phyloP scores from a whole-genome alignment of 2,888 invertebrate species.

The Tipula confusa region DNA sequence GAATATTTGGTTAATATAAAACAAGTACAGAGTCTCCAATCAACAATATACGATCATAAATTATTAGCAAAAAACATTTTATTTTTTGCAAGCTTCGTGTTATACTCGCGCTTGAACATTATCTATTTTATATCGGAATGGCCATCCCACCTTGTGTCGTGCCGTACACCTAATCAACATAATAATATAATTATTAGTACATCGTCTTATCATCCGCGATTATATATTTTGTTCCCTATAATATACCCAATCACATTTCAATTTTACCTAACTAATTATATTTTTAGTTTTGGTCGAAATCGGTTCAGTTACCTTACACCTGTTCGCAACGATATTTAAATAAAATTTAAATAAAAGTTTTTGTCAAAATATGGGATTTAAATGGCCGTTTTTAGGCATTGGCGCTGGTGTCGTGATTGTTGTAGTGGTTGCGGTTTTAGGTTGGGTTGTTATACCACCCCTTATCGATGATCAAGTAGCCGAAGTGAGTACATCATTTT shows the following conservation, averaged over 20 bases:
- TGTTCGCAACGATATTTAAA: not conserved
- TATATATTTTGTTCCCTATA: not conserved
- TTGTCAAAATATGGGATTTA: constrained; percentile 39
- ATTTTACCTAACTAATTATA: not conserved
- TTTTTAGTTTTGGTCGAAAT: not conserved
- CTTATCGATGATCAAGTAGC: constrained; percentile 53
- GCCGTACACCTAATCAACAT: not conserved
- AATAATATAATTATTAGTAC: not conserved
- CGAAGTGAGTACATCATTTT: constrained; percentile 46
- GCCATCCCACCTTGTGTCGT: not conserved
- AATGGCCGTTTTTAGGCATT: constrained; percentile 45
- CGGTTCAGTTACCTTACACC: not conserved
- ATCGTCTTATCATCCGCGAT: not conserved
- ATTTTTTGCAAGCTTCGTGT: not conserved
- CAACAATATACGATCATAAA: not conserved
- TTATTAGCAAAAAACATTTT: not conserved
- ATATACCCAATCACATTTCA: not conserved
- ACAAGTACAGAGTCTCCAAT: not conserved
- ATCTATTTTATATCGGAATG: not conserved
- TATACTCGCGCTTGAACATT: not conserved
- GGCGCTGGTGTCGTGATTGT: constrained; percentile 49
- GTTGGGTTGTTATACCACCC: constrained; percentile 55
- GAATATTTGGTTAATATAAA: not conserved
- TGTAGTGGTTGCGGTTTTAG: constrained; percentile 51
- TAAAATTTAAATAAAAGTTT: not conserved